These are phyloP conservation scores for Andrena flavipes DNA, from an alignment of 2,888 invertebrate genomes.

Conservation along the genomic window DNA sequence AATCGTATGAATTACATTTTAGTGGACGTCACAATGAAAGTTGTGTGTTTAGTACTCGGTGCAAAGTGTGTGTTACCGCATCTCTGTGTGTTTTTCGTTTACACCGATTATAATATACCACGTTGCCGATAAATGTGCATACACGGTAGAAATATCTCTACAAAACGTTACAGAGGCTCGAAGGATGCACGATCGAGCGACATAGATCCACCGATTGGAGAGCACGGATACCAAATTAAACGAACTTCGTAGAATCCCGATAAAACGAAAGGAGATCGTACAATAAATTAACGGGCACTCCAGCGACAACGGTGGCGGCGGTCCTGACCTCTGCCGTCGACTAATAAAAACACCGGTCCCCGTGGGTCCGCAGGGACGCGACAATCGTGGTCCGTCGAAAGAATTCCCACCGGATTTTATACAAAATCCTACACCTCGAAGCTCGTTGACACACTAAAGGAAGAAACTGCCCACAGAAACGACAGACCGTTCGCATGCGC, in stretches of 20 bases:
- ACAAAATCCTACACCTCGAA: too few species aligned
- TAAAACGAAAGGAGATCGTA: too few species aligned
- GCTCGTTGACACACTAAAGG: neutral
- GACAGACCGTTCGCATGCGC: neutral
- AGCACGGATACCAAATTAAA: too few species aligned
- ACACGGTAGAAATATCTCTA: slow-evolving; percentile 7
- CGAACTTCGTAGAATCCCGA: too few species aligned
- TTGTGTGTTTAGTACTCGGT: slow-evolving; percentile 71
- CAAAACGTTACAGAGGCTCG: slow-evolving; percentile 25
- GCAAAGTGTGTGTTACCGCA: slow-evolving; percentile 60
- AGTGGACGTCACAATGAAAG: slow-evolving; percentile 77
- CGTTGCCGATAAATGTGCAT: slow-evolving; percentile 24
- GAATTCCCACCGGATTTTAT: too few species aligned
- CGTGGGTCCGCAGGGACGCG: too few species aligned
- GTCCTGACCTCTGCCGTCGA: too few species aligned
- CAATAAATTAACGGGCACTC: too few species aligned
- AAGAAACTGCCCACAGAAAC: neutral
- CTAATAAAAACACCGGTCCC: too few species aligned
- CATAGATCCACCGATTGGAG: neutral
- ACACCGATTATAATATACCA: slow-evolving; percentile 54
- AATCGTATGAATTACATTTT: slow-evolving; percentile 70
- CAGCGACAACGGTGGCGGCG: too few species aligned
- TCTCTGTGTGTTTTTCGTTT: slow-evolving; percentile 37
- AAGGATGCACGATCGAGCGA: slow-evolving; percentile 1
- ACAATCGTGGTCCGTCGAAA: too few species aligned